Base-by-base conservation (phyloP, 2,888 invertebrate species). In the Allolobophora icterica region DNA sequence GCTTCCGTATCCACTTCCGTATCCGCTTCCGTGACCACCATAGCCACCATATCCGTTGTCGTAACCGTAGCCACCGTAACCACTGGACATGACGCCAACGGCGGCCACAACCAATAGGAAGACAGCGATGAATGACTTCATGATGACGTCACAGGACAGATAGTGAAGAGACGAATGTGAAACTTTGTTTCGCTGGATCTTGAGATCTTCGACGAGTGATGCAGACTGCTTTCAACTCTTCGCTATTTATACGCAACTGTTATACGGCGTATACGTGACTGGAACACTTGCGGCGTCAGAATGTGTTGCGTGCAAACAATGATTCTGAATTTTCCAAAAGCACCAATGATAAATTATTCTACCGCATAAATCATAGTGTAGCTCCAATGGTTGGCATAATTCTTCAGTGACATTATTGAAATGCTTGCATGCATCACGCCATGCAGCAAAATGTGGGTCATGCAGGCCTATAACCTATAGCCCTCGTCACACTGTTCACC, bases 51-150 rank as follows among this genome's bases (percentile, higher is more conserved):
- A 71, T n/a, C 71, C 71, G 71, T n/a, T 8, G 13, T 13, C 71
- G n/a, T 71, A n/a, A 71, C 71, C 71, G n/a, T 71, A 71, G 30
- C 71, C 71, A n/a, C 71, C 71, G 71, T 71, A 71, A n/a, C 71
- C 71, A 71, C 71, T n/a, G n/a, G 71, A 71, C 71, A 71, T 71
- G 71, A 71, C 71, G 3, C 71, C 71, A 71, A 71, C 71, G 71
- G 71, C 71, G n/a, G 71, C 71, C 71, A 71, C 71, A n/a, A 71
- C 71, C 71, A 71, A 71, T 71, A 71, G 71, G 71, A 71, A n/a
- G 71, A 71, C 30, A 71, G 71, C 71, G 71, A 71, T 71, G 71
- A 71, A 71, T 71, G 71, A 71, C 71, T 71, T 71, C 71, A 71
- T 71, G 71, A 71, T 71, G 71, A 71, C 71, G 71, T 71, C 71